Percentiles rank a stretch among this genome's conserved stretches.
Evolutionary conservation across 2,797 vertebrate species (phyloP).

Genomic region (Mormyrops boulengeri): DNA sequence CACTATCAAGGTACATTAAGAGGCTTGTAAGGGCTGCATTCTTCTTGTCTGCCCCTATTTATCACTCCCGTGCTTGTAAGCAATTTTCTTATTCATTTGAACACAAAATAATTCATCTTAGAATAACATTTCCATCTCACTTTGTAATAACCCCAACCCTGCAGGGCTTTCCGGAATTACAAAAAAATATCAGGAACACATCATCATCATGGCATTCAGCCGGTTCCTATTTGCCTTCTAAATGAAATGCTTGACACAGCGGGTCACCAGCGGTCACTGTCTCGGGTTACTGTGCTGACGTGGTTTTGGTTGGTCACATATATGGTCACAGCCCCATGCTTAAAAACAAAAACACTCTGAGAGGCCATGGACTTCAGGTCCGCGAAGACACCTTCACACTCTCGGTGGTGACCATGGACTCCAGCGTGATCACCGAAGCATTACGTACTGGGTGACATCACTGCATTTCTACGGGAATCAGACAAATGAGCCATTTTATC

Average conservation of each 20-base stretch:
- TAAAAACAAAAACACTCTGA: background rate
- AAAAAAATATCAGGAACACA: constrained; percentile 6
- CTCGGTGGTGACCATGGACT: background rate
- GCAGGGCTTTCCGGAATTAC: background rate
- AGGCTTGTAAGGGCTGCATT: background rate
- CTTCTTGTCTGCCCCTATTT: background rate
- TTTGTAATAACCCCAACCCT: constrained; percentile 17
- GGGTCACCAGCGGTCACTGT: background rate
- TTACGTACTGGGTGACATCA: background rate
- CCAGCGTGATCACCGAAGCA: background rate
- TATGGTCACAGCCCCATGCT: background rate
- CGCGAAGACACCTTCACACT: background rate
- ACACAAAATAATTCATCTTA: background rate
- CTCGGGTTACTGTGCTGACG: background rate
- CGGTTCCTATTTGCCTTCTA: background rate
- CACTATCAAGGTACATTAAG: background rate
- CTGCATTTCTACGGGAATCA: background rate
- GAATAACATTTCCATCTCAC: constrained; percentile 17
- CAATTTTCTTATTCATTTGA: background rate
- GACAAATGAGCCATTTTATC: background rate
- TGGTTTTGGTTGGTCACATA: background rate
- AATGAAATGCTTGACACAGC: background rate
- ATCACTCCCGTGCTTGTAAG: background rate
- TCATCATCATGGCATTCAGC: background rate
- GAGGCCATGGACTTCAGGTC: background rate